Conservation (phyloP, 2,888 invertebrate genomes). For the Cerceris ruficornis region DNA sequence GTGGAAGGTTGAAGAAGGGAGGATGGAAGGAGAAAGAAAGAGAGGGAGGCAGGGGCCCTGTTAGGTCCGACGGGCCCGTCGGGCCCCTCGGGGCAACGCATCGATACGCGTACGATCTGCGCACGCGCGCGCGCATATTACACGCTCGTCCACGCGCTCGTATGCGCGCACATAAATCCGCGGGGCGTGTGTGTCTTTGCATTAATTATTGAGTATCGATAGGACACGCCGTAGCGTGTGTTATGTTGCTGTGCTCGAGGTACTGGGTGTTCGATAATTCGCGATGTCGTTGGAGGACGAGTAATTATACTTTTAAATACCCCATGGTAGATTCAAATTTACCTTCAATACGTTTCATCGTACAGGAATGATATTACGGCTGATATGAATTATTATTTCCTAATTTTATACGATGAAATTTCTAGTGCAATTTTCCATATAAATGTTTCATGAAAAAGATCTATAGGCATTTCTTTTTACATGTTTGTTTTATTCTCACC, state of each 20-base stretch:
- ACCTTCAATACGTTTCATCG: no score
- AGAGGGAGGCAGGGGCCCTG: constrained; percentile 60
- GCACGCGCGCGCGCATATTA: not conserved
- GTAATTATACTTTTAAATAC: no score
- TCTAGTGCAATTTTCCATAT: no score
- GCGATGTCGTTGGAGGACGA: no score
- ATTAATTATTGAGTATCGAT: constrained; percentile 45
- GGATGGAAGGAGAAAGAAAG: constrained; percentile 33
- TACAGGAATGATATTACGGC: no score
- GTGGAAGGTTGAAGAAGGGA: no score
- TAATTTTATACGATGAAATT: no score
- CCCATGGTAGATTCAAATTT: no score
- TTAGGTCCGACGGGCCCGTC: constrained; percentile 52
- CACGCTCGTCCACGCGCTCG: not conserved
- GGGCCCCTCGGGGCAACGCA: constrained; percentile 34
- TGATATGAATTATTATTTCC: no score
- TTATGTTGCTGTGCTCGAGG: not conserved
- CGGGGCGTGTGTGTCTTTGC: constrained; percentile 16
- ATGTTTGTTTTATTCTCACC: no score
- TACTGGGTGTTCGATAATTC: not conserved
- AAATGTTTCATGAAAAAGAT: no score
- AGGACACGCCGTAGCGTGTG: not conserved
- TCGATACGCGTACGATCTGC: constrained; percentile 8
- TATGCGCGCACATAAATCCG: not conserved
- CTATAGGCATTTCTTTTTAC: no score